Evolutionary conservation across 1,140 invertebrate species (phyloP), one percentile per base, ranked within the genome.

Genomic region (Leptopilina boulardi): DNA sequence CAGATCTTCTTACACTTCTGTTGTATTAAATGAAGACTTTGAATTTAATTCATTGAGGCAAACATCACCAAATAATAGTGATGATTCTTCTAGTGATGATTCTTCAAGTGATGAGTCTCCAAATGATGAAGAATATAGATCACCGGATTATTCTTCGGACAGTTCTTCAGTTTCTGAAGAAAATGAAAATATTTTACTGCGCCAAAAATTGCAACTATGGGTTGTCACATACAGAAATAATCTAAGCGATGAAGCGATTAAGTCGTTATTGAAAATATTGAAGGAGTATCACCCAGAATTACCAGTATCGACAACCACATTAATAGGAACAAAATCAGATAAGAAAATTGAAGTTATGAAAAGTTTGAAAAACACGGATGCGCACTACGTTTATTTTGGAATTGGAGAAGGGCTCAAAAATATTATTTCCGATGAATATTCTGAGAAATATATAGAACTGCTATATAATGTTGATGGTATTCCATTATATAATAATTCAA

Each of bases 311-410:
- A 41, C 71, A 23, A 13, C 3, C 11, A 23, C 54, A 2, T 23
- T 56, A 21, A 1, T 56, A 3, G 0, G 19, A 1, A 44, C 71
- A n/a, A 47, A 72, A 19, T 72, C 71, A 0, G 44, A 47, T 72
- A 72, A 47, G 21, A 44, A 72, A 0, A 44, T 72, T n/a, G 11
- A 70, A 30, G 0, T 47, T 2, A 70, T 75, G 73, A 38, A 19
- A 38, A 75, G 42, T 2, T 34, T 18, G 5, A 70, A 71, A 0
- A 23, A 23, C 4, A 74, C 34, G 15, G 19, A 26, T n/a, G 77
- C 73, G 18, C 23, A 41, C 2, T 78, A 78, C 54, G 42, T 70
- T 0, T 78, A 78, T 38, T 71, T 78, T 15, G 66, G 73, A 3
- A 75, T 74, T 18, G 18, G 71, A 74, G 66, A 74, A 18, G 19